phyloP scores from a whole-genome alignment of 2,888 invertebrate species.

The Diadegma fenestrale region DNA sequence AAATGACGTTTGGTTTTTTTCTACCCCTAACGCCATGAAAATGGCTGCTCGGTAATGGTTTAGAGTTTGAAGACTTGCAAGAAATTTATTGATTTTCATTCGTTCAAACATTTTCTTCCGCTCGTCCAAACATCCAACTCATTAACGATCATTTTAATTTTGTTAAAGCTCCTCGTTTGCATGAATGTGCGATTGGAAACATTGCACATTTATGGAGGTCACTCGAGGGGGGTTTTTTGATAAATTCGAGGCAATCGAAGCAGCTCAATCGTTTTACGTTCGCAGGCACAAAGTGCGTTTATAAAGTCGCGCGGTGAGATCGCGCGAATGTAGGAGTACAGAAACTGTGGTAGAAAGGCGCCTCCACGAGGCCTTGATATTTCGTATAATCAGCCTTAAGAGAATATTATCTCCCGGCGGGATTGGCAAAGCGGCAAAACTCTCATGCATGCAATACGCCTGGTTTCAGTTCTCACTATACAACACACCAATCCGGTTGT shows the following conservation, averaged over 20 bases:
- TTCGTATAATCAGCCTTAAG: constrained; percentile 80
- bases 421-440: constrained; percentile 64
- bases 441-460: constrained; percentile 53
- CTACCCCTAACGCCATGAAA: not conserved
- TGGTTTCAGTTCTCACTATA: constrained; percentile 58
- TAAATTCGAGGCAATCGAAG: constrained; percentile 39
- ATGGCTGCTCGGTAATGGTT: not conserved
- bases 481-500: constrained; percentile 51
- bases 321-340: constrained; percentile 65
- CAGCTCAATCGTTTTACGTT: constrained; percentile 37
- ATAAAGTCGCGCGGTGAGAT: constrained; percentile 49
- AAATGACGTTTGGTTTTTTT: not conserved
- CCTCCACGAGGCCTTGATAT: constrained; percentile 80
- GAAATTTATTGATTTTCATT: constrained; percentile 3
- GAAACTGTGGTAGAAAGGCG: constrained; percentile 78
- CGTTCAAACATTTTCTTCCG: not conserved
- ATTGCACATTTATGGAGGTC: not conserved
- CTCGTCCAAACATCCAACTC: not conserved
- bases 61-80: not conserved
- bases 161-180: not conserved
- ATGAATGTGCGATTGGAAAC: not conserved
- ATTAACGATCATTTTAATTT: not conserved
- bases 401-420: constrained; percentile 76
- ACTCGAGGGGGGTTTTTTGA: constrained; percentile 28
- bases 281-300: constrained; percentile 54